phyloP scores from a whole-genome alignment of 2,113 vertebrate genomes.

The Silurus meridionalis region DNA sequence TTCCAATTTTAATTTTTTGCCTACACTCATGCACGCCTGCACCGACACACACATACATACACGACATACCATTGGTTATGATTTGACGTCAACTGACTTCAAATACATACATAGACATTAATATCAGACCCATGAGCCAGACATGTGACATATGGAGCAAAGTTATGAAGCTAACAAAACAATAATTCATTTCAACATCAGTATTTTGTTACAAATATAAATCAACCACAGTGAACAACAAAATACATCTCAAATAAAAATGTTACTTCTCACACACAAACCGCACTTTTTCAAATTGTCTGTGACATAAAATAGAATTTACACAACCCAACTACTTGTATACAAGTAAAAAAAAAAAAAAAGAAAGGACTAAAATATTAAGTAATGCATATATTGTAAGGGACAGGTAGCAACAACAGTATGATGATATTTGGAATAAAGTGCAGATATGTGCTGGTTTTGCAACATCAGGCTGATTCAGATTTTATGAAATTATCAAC shows the following conservation, averaged over 20 bases:
- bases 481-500: too few relatives aligned
- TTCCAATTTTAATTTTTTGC: neutral
- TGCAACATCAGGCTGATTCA: too few relatives aligned
- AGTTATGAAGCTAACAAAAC: neutral
- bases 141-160: neutral
- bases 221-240: neutral
- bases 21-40: neutral
- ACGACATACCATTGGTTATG: neutral
- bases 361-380: too few relatives aligned
- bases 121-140: slow-evolving; percentile 1
- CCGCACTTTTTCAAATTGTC: too few relatives aligned
- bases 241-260: neutral
- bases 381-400: too few relatives aligned
- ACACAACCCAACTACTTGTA: too few relatives aligned
- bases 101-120: slow-evolving; percentile 20
- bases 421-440: too few relatives aligned
- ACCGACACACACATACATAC: neutral
- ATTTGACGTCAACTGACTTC: neutral
- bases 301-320: too few relatives aligned
- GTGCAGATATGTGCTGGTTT: too few relatives aligned
- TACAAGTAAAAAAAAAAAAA: too few relatives aligned
- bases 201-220: neutral
- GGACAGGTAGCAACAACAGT: too few relatives aligned
- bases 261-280: too few relatives aligned
- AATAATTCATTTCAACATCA: neutral